These are phyloP conservation scores for Notocelia uddmanniana DNA, from an alignment of 2,888 invertebrate genomes.

Conservation along the genomic window DNA sequence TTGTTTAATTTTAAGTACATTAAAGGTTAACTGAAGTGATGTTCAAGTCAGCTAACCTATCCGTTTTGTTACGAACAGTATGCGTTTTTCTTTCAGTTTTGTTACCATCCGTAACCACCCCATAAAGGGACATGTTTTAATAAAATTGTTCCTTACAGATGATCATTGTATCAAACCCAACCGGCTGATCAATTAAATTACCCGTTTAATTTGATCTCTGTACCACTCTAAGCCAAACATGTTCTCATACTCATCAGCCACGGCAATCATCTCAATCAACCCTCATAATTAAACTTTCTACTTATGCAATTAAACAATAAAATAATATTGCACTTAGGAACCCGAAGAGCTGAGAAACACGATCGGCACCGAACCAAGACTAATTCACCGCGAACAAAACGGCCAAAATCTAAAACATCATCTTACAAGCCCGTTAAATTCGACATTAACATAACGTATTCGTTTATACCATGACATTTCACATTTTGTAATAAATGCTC, in stretches of 20 bases:
- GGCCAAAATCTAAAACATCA: slow-evolving; percentile 73
- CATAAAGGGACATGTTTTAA: no score
- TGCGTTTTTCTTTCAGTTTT: no score
- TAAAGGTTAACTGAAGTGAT: no score
- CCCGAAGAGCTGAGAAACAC: slow-evolving; percentile 65
- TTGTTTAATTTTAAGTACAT: no score
- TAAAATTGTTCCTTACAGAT: background rate
- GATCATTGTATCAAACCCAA: slow-evolving; percentile 11
- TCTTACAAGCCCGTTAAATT: slow-evolving; percentile 79
- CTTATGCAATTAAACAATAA: slow-evolving; percentile 67
- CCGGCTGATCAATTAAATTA: slow-evolving; percentile 8
- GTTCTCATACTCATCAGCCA: slow-evolving; percentile 54
- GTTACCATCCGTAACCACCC: no score
- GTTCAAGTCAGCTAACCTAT: no score
- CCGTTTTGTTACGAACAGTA: no score
- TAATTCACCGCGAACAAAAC: slow-evolving; percentile 83
- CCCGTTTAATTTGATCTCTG: slow-evolving; percentile 7
- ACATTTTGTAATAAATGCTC: slow-evolving; percentile 84
- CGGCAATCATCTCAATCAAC: slow-evolving; percentile 57
- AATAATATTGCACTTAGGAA: slow-evolving; percentile 61
- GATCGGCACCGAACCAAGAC: slow-evolving; percentile 76
- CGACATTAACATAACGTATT: slow-evolving; percentile 83
- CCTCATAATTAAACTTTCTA: slow-evolving; percentile 63
- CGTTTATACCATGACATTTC: slow-evolving; percentile 85
- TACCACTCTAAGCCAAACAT: slow-evolving; percentile 18